phyloP scores from a whole-genome alignment of 2,113 vertebrate genomes.

The Trogon surrucura region DNA sequence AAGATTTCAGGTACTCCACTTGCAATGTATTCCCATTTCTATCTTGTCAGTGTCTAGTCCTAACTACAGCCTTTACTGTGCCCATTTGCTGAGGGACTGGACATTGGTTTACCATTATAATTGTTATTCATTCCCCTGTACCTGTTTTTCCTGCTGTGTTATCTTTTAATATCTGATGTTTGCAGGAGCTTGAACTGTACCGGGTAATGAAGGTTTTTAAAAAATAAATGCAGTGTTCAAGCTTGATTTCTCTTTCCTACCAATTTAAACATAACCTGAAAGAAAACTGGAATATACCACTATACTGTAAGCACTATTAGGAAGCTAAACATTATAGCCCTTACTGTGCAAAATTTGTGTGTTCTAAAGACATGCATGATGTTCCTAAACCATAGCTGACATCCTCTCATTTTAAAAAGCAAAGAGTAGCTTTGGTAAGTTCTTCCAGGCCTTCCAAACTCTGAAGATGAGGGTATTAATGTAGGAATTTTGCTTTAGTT shows the following conservation, averaged over 20 bases:
- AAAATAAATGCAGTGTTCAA: background rate
- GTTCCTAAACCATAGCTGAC: background rate
- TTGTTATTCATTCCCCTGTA: background rate
- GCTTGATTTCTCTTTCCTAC: accelerated
- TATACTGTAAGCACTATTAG: background rate
- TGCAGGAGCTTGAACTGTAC: background rate
- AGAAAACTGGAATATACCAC: background rate
- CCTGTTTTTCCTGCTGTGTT: background rate
- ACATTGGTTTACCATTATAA: background rate
- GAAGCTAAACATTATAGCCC: background rate
- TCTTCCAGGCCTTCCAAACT: background rate
- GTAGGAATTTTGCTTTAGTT: background rate
- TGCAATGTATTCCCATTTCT: background rate
- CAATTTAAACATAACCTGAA: background rate
- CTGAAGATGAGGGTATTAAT: background rate
- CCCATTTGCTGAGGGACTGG: background rate
- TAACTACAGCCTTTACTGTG: background rate
- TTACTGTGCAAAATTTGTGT: background rate
- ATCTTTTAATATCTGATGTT: background rate
- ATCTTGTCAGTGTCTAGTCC: background rate
- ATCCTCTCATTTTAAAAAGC: background rate
- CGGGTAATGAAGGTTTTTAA: background rate
- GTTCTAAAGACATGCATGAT: background rate
- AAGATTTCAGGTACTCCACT: background rate
- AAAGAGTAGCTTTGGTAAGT: background rate